phyloP scores from a whole-genome alignment of 2,113 vertebrate species.

The Dipodomys merriami region DNA sequence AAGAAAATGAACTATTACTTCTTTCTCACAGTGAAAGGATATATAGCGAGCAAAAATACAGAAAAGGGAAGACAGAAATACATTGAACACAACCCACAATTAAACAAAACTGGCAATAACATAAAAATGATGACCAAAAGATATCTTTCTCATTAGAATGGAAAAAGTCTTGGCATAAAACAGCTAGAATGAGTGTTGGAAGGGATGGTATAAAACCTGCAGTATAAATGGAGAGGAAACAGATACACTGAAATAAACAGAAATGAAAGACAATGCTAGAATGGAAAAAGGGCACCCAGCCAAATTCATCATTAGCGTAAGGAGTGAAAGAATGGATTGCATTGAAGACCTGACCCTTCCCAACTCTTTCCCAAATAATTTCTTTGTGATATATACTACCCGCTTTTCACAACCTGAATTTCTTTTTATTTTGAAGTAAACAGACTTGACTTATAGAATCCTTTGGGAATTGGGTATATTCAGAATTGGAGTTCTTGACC shows the following conservation, averaged over 20 bases:
- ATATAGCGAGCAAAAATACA: neutral
- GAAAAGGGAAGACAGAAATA: conserved; percentile 12
- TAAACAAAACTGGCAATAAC: neutral
- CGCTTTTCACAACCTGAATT: neutral
- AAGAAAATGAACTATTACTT: neutral
- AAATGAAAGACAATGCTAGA: too few relatives aligned
- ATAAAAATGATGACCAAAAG: neutral
- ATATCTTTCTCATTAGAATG: neutral
- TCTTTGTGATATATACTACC: neutral
- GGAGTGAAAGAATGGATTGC: neutral
- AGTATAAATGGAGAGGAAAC: neutral
- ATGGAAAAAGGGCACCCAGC: rapidly evolving
- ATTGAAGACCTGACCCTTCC: neutral
- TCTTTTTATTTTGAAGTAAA: neutral
- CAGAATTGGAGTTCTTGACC: neutral
- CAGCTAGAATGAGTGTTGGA: neutral
- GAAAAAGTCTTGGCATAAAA: neutral
- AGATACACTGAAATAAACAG: neutral
- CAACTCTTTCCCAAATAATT: neutral
- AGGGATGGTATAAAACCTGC: neutral
- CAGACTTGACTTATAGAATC: neutral
- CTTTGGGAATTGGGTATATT: neutral
- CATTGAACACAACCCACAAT: neutral
- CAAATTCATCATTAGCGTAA: neutral
- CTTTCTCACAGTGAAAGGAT: neutral